Conservation (phyloP, 1,140 invertebrate genomes). For the Streblospio benedicti region DNA sequence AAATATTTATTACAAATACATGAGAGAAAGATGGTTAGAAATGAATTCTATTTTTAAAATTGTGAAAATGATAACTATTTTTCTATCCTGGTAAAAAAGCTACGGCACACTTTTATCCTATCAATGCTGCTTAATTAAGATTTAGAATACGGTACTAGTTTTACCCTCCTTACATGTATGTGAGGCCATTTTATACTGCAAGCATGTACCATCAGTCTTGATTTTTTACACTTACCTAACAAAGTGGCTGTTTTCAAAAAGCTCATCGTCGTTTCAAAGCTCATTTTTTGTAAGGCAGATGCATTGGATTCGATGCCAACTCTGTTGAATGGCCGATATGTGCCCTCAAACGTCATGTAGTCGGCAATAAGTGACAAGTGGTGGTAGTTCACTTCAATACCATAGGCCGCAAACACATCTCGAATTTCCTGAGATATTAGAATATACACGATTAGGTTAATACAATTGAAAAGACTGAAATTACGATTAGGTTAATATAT, state of each 20-base stretch:
- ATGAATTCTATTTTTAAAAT: not conserved
- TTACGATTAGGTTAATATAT: no score
- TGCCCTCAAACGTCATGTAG: constrained; percentile 94
- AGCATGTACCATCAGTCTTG: no score
- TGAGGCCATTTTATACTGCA: no score
- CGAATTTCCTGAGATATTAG: constrained; percentile 72
- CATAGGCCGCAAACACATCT: constrained; percentile 90
- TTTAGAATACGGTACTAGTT: not conserved
- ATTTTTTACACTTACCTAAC: no score
- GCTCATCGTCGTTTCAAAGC: constrained; percentile 82
- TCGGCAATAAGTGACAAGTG: constrained; percentile 90
- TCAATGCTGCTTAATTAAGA: not conserved
- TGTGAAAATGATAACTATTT: not conserved
- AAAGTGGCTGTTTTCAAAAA: constrained; percentile 78
- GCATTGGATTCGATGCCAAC: constrained; percentile 76
- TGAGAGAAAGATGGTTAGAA: not conserved
- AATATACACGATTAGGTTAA: not conserved
- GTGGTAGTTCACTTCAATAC: constrained; percentile 85
- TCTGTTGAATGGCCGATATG: constrained; percentile 79
- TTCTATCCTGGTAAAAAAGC: not conserved
- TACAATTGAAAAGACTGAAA: not conserved
- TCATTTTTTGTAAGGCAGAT: constrained; percentile 95
- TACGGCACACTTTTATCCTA: not conserved
- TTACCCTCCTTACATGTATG: not conserved
- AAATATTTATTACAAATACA: constrained; percentile 21